A percentile compares a stretch with the other conserved stretches of the same genome.
Evolutionary conservation across 2,113 vertebrate genomes (phyloP).

Genomic region (Coreoperca whiteheadi): DNA sequence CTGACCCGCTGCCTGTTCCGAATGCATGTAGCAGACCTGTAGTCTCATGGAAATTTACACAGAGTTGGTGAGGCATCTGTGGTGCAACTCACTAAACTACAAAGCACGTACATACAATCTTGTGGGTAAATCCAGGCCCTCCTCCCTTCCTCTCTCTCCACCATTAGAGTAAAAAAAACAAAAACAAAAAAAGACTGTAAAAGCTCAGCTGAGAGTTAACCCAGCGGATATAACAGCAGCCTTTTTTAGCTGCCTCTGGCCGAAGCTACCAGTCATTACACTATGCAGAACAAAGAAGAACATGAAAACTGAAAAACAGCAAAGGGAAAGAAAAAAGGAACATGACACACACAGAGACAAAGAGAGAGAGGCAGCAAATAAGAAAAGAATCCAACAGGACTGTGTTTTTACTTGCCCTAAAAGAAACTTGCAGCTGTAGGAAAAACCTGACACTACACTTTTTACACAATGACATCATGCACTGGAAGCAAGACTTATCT

Average conservation of each 20-base stretch:
- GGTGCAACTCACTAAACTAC: conserved; percentile 36
- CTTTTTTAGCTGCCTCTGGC: conserved; percentile 60
- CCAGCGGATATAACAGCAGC: conserved; percentile 18
- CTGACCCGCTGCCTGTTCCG: neutral
- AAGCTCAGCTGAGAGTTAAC: conserved; percentile 35
- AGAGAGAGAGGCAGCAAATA: neutral
- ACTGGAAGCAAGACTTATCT: neutral
- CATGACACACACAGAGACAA: conserved; percentile 36
- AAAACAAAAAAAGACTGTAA: conserved; percentile 37
- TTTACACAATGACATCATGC: neutral
- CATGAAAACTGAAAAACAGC: conserved; percentile 45
- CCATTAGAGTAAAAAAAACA: conserved; percentile 42
- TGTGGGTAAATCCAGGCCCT: conserved; percentile 43
- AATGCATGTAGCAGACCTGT: neutral
- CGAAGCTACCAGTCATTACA: conserved; percentile 55
- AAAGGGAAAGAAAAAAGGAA: neutral
- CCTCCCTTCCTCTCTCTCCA: conserved; percentile 50
- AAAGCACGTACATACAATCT: conserved; percentile 36
- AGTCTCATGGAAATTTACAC: neutral
- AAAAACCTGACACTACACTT: conserved; percentile 20
- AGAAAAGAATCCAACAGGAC: conserved; percentile 44
- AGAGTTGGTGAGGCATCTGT: conserved; percentile 8
- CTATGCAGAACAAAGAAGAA: conserved; percentile 42
- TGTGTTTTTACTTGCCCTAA: conserved; percentile 66
- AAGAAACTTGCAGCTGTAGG: conserved; percentile 36